Base-by-base conservation (phyloP, 2,888 invertebrate genomes). In the Brenthis daphne region DNA sequence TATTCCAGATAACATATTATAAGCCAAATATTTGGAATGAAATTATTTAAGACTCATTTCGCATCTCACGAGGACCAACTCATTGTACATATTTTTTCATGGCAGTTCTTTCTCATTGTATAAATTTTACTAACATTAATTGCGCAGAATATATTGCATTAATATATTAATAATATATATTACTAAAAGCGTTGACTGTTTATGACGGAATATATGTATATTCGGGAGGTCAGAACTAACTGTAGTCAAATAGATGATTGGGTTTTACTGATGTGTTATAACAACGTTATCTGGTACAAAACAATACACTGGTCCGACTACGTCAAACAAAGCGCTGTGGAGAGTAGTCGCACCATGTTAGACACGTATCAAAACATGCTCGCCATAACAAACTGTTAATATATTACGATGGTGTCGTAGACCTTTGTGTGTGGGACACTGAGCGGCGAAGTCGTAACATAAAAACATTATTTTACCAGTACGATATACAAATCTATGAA, bases 311-410 rank as follows among this genome's bases (percentile, higher is more conserved):
- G 65, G 63, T 65, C 61, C 50, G 65, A 68, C 63, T 64, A 69
- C 68, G 65, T 67, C 65, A 73, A 69, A 65, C 69, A 76, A 76
- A 77, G 72, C 74, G 70, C 66, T 65, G 76, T 75, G 67, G 50
- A 56, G 67, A 51, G 67, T 69, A 69, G 64, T 72, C 76, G 78
- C 77, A 77, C 71, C 80, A 81, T 82, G 87, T 89, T 88, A 90
- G 85, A 86, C 83, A 89, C 86, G 84, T 80, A 81, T 81, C 83
- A 88, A 87, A 86, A 82, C 90, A 91, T 90, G 90, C 90, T 87
- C 80, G 85, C 85, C 86, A 82, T 83, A 82, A 81, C 89, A 90
- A 86, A 87, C 86, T 73, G 88, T 89, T 90, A 88, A 84, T 84
- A 68, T 77, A 76, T 74, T 75, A 76, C 72, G 71, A 77, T 76